Percentiles rank a stretch among this genome's conserved stretches.
These are phyloP conservation scores for Catagonus wagneri DNA, from an alignment of 2,113 vertebrate species.

Conservation along the genomic window DNA sequence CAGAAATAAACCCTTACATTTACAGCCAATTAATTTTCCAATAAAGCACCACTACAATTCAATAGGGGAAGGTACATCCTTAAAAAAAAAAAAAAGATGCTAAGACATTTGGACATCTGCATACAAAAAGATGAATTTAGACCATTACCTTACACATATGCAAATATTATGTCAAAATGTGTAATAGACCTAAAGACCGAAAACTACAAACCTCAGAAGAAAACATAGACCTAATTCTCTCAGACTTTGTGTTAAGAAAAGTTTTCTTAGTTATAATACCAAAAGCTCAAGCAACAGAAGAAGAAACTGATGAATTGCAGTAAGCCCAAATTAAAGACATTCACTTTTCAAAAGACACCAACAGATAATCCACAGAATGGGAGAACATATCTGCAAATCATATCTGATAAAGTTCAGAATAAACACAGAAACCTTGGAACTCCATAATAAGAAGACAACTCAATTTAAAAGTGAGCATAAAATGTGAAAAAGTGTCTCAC, in stretches of 20 bases:
- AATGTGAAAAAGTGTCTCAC: neutral
- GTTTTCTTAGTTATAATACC: neutral
- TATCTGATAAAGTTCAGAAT: neutral
- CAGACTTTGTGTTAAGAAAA: neutral
- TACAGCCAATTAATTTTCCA: conserved; percentile 3
- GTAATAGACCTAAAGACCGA: neutral
- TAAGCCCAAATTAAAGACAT: neutral
- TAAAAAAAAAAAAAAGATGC: neutral
- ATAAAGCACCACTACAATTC: neutral
- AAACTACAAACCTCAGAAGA: conserved; percentile 5
- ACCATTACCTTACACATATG: neutral
- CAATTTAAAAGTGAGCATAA: conserved; percentile 9
- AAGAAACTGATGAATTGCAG: neutral
- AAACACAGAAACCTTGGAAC: neutral
- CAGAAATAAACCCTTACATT: neutral
- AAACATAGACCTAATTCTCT: neutral
- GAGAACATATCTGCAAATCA: conserved; percentile 16
- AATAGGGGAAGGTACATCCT: neutral
- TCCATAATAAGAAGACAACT: neutral
- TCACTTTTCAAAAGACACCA: conserved; percentile 27
- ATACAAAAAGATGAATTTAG: conserved; percentile 25
- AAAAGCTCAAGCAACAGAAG: conserved; percentile 15
- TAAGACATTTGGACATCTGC: neutral
- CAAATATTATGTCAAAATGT: conserved; percentile 1
- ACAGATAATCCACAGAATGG: neutral